These are phyloP conservation scores for Linepithema humile DNA, from an alignment of 1,140 invertebrate species.

Conservation along the genomic window DNA sequence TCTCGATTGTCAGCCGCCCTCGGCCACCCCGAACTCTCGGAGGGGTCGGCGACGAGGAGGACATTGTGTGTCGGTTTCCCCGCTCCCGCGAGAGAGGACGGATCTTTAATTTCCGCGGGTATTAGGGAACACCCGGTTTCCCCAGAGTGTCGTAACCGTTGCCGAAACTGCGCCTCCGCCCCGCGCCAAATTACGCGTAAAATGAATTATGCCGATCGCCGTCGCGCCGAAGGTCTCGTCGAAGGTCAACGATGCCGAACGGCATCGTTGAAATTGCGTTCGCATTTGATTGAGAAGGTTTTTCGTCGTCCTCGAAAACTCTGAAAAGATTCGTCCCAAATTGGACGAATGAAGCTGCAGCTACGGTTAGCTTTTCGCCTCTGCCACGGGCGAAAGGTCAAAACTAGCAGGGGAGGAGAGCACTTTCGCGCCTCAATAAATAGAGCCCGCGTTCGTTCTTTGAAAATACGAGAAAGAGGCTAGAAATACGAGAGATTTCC, in stretches of 20 bases:
- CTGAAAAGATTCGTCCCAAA: background rate
- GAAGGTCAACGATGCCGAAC: slow-evolving; percentile 15
- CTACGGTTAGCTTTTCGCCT: too few relatives aligned
- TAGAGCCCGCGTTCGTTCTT: background rate
- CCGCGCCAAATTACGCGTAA: slow-evolving; percentile 39
- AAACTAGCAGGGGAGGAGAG: background rate
- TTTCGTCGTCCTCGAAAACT: background rate
- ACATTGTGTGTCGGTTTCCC: slow-evolving; percentile 68
- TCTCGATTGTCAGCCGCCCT: slow-evolving; percentile 53
- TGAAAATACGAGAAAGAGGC: background rate
- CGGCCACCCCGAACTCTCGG: slow-evolving; percentile 5
- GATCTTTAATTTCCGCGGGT: slow-evolving; percentile 78
- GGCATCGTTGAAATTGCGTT: background rate
- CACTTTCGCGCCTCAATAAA: background rate
- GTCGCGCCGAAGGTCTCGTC: background rate
- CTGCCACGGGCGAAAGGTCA: background rate
- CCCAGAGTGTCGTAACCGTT: slow-evolving; percentile 64
- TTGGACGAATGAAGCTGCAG: background rate
- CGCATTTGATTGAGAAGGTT: too few relatives aligned
- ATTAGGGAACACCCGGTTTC: slow-evolving; percentile 70
- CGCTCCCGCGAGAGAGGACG: slow-evolving; percentile 21
- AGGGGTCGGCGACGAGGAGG: slow-evolving; percentile 47
- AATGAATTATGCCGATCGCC: slow-evolving; percentile 47
- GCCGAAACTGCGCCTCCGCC: slow-evolving; percentile 32
- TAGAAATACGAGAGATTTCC: slow-evolving; percentile 9